A percentile compares a stretch with the other conserved stretches of the same genome.
phyloP scores from a whole-genome alignment of 1,140 invertebrate species.

The Drosophila orosa region DNA sequence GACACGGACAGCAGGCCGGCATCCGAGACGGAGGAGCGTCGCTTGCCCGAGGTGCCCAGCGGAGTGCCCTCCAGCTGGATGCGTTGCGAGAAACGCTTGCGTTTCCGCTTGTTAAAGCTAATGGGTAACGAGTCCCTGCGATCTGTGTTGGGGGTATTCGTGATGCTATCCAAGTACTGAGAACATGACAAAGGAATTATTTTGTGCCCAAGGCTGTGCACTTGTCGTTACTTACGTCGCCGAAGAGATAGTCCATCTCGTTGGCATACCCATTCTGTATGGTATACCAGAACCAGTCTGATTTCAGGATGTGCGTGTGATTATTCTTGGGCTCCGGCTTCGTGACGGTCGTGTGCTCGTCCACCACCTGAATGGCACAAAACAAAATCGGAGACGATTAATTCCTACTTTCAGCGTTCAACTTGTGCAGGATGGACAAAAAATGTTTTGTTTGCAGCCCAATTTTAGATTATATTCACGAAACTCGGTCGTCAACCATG shows the following conservation, averaged over 20 bases:
- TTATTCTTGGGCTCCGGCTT: constrained; percentile 87
- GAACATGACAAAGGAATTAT: neutral
- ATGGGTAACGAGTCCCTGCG: constrained; percentile 86
- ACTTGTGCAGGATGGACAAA: constrained; percentile 21
- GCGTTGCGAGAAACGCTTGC: constrained; percentile 87
- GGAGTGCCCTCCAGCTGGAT: constrained; percentile 77
- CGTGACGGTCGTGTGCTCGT: constrained; percentile 89
- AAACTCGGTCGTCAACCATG: constrained; percentile 51
- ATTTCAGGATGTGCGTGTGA: constrained; percentile 91
- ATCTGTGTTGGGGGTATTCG: constrained; percentile 84
- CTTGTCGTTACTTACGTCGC: constrained; percentile 87
- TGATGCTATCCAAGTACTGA: constrained; percentile 83
- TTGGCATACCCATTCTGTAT: constrained; percentile 97
- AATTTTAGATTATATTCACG: constrained; percentile 30
- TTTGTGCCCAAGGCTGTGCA: fast-evolving
- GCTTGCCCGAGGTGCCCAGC: constrained; percentile 85
- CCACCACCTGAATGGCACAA: constrained; percentile 88
- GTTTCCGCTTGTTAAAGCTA: constrained; percentile 86
- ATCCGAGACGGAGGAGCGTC: constrained; percentile 93
- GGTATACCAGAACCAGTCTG: constrained; percentile 97
- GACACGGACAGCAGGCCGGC: constrained; percentile 91
- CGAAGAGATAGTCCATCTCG: constrained; percentile 94
- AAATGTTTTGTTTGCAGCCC: constrained; percentile 51
- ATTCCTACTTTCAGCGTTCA: neutral
- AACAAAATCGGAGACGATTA: constrained; percentile 13